phyloP scores from a whole-genome alignment of 2,797 vertebrate species.

The Numenius phaeopus region DNA sequence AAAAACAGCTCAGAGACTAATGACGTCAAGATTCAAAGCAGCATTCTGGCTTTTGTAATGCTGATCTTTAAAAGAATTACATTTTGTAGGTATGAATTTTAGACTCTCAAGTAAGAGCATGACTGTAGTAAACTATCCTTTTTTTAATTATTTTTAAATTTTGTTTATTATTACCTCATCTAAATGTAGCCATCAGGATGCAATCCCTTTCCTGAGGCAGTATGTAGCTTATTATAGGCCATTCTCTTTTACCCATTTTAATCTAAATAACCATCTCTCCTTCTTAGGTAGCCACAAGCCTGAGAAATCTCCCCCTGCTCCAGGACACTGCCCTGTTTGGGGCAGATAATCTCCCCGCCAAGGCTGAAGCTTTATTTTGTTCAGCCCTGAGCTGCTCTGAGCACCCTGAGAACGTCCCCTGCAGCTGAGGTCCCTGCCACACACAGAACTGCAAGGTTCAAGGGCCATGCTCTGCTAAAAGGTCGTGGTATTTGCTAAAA shows the following conservation, averaged over 20 bases:
- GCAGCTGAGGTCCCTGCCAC: fast-evolving
- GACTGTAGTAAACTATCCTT: not conserved
- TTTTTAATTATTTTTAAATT: not conserved
- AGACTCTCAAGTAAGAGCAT: not conserved
- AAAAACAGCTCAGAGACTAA: not conserved
- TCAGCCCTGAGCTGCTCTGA: not conserved
- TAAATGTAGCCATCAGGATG: not conserved
- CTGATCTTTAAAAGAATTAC: not conserved
- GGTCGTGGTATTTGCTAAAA: not conserved
- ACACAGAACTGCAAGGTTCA: fast-evolving
- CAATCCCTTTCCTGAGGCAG: not conserved
- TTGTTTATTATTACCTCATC: not conserved
- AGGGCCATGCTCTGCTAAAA: not conserved
- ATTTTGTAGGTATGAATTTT: not conserved
- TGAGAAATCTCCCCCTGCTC: not conserved
- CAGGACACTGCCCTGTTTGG: not conserved
- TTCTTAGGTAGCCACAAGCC: not conserved
- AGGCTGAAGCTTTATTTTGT: not conserved
- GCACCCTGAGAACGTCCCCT: not conserved
- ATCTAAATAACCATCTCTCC: not conserved
- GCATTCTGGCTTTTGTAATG: not conserved
- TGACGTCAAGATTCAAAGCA: not conserved
- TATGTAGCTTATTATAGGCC: not conserved
- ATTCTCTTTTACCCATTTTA: not conserved
- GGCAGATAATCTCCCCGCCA: not conserved